These are phyloP conservation scores for Drosophila neocordata DNA, from an alignment of 1,140 invertebrate species.

Conservation along the genomic window DNA sequence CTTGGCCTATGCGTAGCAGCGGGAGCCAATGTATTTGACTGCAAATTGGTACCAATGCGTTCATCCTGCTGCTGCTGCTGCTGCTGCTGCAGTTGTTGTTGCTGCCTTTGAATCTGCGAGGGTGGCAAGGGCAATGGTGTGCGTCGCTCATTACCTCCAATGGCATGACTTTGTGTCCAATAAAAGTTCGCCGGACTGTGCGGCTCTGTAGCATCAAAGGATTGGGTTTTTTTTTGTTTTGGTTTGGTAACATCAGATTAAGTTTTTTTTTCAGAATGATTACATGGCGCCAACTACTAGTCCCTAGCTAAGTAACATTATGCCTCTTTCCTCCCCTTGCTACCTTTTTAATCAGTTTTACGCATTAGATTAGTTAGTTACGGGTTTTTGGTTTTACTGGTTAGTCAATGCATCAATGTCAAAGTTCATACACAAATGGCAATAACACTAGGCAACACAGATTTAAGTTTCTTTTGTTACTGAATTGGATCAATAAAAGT, in stretches of 20 bases:
- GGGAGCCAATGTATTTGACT: constrained; percentile 72
- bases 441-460: constrained; percentile 9
- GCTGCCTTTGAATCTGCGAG: constrained; percentile 26
- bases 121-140: constrained; percentile 51
- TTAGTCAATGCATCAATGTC: constrained; percentile 33
- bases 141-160: constrained; percentile 83
- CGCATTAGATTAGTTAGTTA: constrained; percentile 37
- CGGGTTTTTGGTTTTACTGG: constrained; percentile 22
- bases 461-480: no score
- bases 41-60: constrained; percentile 65
- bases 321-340: background rate
- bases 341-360: constrained; percentile 14
- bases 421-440: constrained; percentile 45
- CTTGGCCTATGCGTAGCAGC: constrained; percentile 83
- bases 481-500: background rate
- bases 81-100: constrained; percentile 52
- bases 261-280: background rate
- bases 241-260: constrained; percentile 50
- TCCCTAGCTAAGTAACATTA: background rate
- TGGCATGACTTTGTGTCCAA: constrained; percentile 86
- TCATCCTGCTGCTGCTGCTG: constrained; percentile 60
- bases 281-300: constrained; percentile 5
- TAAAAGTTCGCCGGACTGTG: constrained; percentile 85
- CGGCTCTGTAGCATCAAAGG: constrained; percentile 57
- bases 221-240: background rate